phyloP scores from a whole-genome alignment of 2,888 invertebrate species.

The Gastracanthus pulcherrimus region DNA sequence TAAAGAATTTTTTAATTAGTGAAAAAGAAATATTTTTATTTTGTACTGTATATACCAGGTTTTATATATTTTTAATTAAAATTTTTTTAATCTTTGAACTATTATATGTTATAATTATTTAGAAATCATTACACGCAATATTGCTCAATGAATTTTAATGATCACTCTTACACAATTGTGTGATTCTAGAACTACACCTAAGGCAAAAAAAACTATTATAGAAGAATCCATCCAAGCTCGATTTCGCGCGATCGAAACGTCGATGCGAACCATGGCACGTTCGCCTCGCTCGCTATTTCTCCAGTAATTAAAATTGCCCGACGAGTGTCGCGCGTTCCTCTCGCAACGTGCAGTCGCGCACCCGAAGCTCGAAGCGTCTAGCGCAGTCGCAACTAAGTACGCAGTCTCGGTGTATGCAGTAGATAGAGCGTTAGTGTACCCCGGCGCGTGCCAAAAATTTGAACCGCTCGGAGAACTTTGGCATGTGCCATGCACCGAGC shows the following conservation, averaged over 20 bases:
- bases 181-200: too few species aligned
- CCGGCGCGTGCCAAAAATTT: conserved; percentile 45
- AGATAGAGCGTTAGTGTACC: too few species aligned
- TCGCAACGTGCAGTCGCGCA: background rate
- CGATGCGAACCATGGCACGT: too few species aligned
- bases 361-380: too few species aligned
- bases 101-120: too few species aligned
- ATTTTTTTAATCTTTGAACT: background rate
- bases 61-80: background rate
- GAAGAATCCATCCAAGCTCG: background rate
- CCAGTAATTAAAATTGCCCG: conserved; percentile 42
- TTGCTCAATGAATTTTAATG: background rate
- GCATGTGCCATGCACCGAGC: background rate
- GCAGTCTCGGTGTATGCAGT: too few species aligned
- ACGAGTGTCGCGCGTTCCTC: conserved; percentile 8
- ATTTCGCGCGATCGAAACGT: background rate
- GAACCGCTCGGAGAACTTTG: conserved; percentile 25
- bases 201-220: too few species aligned
- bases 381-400: too few species aligned
- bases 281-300: background rate
- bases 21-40: too few species aligned
- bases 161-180: too few species aligned
- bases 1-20: too few species aligned
- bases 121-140: background rate
- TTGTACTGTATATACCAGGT: background rate